Conservation (phyloP, 2,888 invertebrate species). For the Idaea dimidiata region DNA sequence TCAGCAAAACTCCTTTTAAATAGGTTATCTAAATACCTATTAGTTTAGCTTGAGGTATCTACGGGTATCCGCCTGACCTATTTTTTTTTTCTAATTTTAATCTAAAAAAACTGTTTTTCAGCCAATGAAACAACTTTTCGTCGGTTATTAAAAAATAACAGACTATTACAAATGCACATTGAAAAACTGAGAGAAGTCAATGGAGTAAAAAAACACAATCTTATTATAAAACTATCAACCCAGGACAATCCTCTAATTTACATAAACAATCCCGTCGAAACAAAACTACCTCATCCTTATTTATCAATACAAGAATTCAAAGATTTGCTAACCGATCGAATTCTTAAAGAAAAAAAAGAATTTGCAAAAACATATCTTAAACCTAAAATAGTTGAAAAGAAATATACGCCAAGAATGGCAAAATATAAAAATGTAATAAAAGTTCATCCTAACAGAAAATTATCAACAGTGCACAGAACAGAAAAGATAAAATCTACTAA, state of each 20-base stretch:
- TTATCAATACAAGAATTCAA: conserved; percentile 58
- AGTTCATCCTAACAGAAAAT: neutral
- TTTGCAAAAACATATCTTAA: conserved; percentile 15
- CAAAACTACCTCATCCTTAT: conserved; percentile 55
- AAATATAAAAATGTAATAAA: neutral
- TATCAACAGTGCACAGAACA: neutral
- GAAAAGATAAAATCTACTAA: neutral
- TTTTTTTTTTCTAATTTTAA: too few relatives aligned
- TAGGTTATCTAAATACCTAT: too few relatives aligned
- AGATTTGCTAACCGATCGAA: conserved; percentile 37
- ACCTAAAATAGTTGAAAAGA: neutral
- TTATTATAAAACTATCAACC: conserved; percentile 41
- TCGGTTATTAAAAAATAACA: conserved; percentile 39
- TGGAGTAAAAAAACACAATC: conserved; percentile 61
- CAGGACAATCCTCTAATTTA: conserved; percentile 48
- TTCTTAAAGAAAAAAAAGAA: conserved; percentile 31
- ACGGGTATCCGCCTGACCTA: too few relatives aligned
- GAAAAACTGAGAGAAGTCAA: conserved; percentile 60
- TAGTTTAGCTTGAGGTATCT: too few relatives aligned
- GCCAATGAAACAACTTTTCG: conserved; percentile 33
- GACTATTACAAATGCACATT: conserved; percentile 52
- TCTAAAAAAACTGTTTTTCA: conserved; percentile 20
- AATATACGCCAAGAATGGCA: neutral
- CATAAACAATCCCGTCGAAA: conserved; percentile 66
- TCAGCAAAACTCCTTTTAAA: too few relatives aligned